Percentiles rank a stretch among this genome's conserved stretches.
These are phyloP conservation scores for Cremastinae sp. DNA, from an alignment of 2,888 invertebrate genomes.

Conservation along the genomic window DNA sequence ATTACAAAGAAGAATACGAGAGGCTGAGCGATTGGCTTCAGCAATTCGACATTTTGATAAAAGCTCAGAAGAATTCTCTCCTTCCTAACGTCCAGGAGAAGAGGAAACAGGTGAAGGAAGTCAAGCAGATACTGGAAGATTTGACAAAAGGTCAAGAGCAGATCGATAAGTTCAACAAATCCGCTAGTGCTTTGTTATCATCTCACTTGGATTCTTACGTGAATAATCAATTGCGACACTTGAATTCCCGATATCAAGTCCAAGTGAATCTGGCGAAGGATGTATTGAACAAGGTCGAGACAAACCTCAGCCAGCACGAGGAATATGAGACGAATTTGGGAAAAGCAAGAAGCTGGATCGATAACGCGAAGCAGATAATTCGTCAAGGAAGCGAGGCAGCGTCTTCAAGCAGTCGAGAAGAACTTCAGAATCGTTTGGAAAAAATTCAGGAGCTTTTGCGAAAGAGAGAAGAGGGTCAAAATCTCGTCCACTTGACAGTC, in stretches of 20 bases:
- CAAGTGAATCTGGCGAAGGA: conserved; percentile 93
- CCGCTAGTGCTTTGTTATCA: conserved; percentile 87
- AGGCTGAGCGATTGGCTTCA: conserved; percentile 95
- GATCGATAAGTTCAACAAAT: conserved; percentile 91
- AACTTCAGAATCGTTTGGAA: conserved; percentile 89
- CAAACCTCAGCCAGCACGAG: conserved; percentile 91
- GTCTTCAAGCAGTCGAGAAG: conserved; percentile 89
- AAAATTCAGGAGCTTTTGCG: conserved; percentile 90
- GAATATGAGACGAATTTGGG: conserved; percentile 89
- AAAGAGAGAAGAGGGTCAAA: conserved; percentile 93
- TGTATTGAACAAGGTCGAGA: conserved; percentile 94
- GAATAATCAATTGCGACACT: conserved; percentile 91
- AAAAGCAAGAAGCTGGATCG: conserved; percentile 92
- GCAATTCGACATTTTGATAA: conserved; percentile 94
- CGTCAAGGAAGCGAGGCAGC: conserved; percentile 90
- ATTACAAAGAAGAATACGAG: conserved; percentile 96
- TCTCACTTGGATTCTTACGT: conserved; percentile 94
- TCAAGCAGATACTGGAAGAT: conserved; percentile 88
- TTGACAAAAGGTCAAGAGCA: conserved; percentile 90
- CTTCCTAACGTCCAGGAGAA: conserved; percentile 91
- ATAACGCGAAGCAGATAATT: conserved; percentile 91
- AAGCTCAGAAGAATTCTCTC: conserved; percentile 92
- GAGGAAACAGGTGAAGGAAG: conserved; percentile 90
- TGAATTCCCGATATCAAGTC: conserved; percentile 94
- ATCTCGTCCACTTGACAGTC: conserved; percentile 91